Conservation (phyloP, 2,888 invertebrate genomes). For the Ctenicera cuprea region DNA sequence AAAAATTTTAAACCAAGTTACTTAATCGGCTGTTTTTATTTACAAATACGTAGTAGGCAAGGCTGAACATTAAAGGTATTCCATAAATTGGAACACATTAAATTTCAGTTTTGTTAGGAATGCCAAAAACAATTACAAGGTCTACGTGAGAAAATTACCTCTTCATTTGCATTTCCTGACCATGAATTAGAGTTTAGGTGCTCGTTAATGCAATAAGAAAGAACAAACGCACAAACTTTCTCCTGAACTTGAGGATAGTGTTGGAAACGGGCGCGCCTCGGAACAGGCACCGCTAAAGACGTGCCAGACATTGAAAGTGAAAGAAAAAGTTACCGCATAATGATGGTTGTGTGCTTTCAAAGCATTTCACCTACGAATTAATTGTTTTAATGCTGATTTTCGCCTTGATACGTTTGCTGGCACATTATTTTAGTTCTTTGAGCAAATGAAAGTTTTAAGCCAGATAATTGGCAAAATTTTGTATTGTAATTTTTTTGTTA, state of each 20-base stretch:
- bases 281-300: slow-evolving; percentile 4
- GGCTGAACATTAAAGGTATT: too few relatives aligned
- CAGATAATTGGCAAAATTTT: too few relatives aligned
- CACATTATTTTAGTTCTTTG: not conserved
- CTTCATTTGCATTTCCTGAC: slow-evolving; percentile 3
- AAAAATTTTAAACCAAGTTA: too few relatives aligned
- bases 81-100: too few relatives aligned
- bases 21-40: too few relatives aligned
- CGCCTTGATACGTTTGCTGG: not conserved
- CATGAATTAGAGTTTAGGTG: slow-evolving; percentile 12
- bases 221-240: slow-evolving; percentile 7
- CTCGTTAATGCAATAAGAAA: not conserved
- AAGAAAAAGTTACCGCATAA: slow-evolving; percentile 25
- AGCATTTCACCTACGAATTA: slow-evolving; percentile 6
- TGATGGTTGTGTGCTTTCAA: not conserved
- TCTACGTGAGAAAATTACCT: not conserved
- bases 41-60: too few relatives aligned
- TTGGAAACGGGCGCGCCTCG: not conserved
- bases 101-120: too few relatives aligned
- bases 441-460: too few relatives aligned
- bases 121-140: not conserved
- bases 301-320: slow-evolving; percentile 20
- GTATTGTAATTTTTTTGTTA: too few relatives aligned
- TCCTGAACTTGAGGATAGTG: slow-evolving; percentile 21
- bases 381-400: not conserved